These are phyloP conservation scores for Drosophila paulistorum DNA, from an alignment of 1,140 invertebrate genomes.

Conservation along the genomic window DNA sequence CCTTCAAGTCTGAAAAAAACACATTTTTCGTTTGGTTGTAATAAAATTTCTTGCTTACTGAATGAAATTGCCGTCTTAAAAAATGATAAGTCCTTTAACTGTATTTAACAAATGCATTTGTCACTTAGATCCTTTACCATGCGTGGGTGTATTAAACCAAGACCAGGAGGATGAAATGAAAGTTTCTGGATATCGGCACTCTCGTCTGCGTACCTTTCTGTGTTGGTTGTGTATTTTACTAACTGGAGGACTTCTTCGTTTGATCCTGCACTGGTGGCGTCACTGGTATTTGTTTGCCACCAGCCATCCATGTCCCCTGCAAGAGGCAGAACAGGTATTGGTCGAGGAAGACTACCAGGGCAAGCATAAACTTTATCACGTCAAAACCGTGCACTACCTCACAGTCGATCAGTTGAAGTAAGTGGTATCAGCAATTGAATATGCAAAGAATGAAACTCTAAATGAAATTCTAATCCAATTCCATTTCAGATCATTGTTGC, in stretches of 20 bases:
- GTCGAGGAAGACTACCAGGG: constrained; percentile 90
- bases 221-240: constrained; percentile 87
- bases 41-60: background rate
- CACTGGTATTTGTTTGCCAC: constrained; percentile 90
- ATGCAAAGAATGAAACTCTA: too few species aligned
- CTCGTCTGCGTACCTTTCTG: constrained; percentile 83
- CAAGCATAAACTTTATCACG: constrained; percentile 87
- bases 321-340: constrained; percentile 90
- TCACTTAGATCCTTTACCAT: constrained; percentile 63
- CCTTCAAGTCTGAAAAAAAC: background rate
- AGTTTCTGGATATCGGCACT: constrained; percentile 87
- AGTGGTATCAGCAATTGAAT: background rate
- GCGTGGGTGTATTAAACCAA: constrained; percentile 84
- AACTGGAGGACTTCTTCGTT: constrained; percentile 89
- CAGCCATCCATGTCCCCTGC: constrained; percentile 87
- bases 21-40: too few species aligned
- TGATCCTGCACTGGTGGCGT: constrained; percentile 95
- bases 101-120: background rate
- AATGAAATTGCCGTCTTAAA: background rate
- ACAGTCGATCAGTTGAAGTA: constrained; percentile 69
- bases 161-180: constrained; percentile 89
- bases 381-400: constrained; percentile 84
- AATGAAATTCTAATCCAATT: background rate
- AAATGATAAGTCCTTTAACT: background rate
- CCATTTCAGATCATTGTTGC: constrained; percentile 34